A percentile compares a stretch with the other conserved stretches of the same genome.
phyloP scores from a whole-genome alignment of 2,113 vertebrate species.

The Vanacampus margaritifer region DNA sequence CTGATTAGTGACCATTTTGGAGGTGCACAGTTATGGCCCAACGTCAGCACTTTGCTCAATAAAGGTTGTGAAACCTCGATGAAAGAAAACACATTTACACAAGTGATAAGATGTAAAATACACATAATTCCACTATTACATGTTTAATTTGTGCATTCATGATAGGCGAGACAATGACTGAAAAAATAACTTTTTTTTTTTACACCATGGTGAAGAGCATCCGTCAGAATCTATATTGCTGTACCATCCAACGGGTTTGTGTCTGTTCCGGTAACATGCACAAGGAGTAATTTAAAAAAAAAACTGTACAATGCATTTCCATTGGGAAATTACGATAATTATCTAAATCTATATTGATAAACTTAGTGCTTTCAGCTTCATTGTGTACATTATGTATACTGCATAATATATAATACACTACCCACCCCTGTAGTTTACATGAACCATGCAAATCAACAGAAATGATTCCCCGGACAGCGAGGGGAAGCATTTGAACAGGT shows the following conservation, averaged over 20 bases:
- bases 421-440: conserved; percentile 59
- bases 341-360: conserved; percentile 82
- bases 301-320: conserved; percentile 92
- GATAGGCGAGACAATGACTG: conserved; percentile 80
- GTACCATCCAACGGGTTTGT: conserved; percentile 85
- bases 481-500: conserved; percentile 11
- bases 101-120: no score
- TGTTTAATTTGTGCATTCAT: conserved; percentile 90
- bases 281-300: conserved; percentile 67
- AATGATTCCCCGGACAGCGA: background rate
- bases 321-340: conserved; percentile 77
- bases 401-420: conserved; percentile 62
- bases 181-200: conserved; percentile 70
- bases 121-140: conserved; percentile 19
- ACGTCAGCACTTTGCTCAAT: background rate
- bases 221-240: conserved; percentile 76
- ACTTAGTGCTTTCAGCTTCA: conserved; percentile 95
- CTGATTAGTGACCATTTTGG: no score
- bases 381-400: conserved; percentile 72
- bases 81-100: no score
- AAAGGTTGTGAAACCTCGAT: background rate
- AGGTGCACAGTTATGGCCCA: no score
- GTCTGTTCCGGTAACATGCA: conserved; percentile 82
- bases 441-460: conserved; percentile 25
- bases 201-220: conserved; percentile 69